Percentiles rank a stretch among this genome's conserved stretches.
phyloP scores from a whole-genome alignment of 2,888 invertebrate species.

The Diadegma fenestrale region DNA sequence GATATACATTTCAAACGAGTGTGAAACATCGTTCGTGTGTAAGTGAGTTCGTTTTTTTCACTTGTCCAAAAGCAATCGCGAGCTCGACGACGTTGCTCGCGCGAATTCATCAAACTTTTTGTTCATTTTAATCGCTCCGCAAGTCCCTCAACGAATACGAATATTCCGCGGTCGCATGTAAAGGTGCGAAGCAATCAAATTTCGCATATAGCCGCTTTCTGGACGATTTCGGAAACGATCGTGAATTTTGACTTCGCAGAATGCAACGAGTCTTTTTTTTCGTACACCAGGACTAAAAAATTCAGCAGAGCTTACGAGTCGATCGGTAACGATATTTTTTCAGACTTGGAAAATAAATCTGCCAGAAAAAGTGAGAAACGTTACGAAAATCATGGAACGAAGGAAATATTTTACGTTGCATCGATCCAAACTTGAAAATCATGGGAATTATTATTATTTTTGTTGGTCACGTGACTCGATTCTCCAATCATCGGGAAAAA shows the following conservation, averaged over 20 bases:
- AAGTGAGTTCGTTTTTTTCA: neutral
- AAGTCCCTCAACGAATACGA: neutral
- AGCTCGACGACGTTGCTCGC: neutral
- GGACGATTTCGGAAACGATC: neutral
- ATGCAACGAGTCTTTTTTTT: neutral
- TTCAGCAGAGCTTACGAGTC: no score
- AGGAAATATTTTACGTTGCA: neutral
- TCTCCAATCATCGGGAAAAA: neutral
- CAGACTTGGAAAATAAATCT: neutral
- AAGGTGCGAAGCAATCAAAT: neutral
- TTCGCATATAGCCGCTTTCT: neutral
- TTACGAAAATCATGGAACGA: neutral
- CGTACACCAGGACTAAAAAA: neutral
- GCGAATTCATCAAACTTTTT: conserved; percentile 13
- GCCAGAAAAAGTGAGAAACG: neutral
- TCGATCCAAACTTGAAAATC: neutral
- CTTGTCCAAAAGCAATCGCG: neutral
- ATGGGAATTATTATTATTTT: neutral
- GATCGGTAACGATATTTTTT: neutral
- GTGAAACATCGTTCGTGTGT: neutral
- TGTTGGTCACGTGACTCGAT: neutral
- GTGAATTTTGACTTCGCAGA: neutral
- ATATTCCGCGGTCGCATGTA: neutral
- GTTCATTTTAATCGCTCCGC: neutral
- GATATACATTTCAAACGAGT: neutral